A percentile compares a stretch with the other conserved stretches of the same genome.
Conservation (phyloP, 2,113 vertebrate genomes). For the Ceyx margarethae region DNA sequence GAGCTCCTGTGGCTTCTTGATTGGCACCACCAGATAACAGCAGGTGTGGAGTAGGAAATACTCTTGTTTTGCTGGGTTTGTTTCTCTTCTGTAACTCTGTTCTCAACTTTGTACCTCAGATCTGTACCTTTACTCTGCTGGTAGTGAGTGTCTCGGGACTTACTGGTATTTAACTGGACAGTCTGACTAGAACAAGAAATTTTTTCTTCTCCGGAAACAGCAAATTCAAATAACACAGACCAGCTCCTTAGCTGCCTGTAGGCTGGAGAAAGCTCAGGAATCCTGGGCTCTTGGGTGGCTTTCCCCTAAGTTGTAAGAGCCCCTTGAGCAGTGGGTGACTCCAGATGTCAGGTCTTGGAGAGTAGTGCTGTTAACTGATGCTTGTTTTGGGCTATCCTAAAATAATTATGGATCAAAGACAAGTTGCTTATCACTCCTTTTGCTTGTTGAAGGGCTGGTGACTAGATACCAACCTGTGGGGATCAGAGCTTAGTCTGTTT, state of each 20-base stretch:
- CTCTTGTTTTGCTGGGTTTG: rapidly evolving
- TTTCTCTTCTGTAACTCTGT: not conserved
- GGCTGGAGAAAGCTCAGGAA: not conserved
- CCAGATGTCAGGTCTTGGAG: not conserved
- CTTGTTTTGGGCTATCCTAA: not conserved
- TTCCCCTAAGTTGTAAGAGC: not conserved
- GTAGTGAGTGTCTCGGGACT: not conserved
- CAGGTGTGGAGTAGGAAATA: not conserved
- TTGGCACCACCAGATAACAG: not conserved
- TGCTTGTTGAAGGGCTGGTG: not conserved
- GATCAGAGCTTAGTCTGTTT: not conserved
- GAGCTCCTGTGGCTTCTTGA: not conserved
- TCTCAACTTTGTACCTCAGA: not conserved
- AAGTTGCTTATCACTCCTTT: not conserved
- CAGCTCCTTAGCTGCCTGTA: not conserved
- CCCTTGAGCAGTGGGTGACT: not conserved
- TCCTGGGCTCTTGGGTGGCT: not conserved
- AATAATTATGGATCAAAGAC: not conserved
- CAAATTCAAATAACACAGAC: not conserved
- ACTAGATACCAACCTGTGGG: not conserved
- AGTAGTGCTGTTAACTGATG: not conserved
- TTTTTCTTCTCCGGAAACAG: not conserved
- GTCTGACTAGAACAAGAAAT: not conserved
- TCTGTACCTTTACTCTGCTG: not conserved
- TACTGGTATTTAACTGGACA: not conserved